A percentile compares a stretch with the other conserved stretches of the same genome.
Evolutionary conservation across 2,888 invertebrate genomes (phyloP).

Genomic region (Machimus rusticus): DNA sequence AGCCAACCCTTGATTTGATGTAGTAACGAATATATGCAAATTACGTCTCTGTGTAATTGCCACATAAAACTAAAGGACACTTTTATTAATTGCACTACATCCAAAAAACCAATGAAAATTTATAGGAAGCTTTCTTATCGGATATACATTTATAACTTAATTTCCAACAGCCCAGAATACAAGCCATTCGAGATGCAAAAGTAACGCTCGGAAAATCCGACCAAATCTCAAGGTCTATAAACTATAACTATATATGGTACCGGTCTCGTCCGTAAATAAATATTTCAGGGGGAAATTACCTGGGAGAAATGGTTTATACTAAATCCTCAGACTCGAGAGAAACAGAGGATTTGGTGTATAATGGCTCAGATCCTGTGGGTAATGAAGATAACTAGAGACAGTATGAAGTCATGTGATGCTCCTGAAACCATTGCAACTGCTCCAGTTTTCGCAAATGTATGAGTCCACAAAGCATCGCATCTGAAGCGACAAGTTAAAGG

Average conservation of each 20-base stretch:
- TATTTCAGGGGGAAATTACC: background rate
- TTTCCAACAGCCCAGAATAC: background rate
- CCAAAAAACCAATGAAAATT: background rate
- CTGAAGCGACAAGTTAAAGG: background rate
- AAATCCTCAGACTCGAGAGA: background rate
- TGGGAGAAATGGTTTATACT: background rate
- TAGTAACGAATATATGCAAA: background rate
- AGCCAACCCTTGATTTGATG: background rate
- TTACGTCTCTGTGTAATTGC: background rate
- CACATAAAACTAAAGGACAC: background rate
- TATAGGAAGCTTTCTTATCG: background rate
- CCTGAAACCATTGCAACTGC: background rate
- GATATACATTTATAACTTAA: background rate
- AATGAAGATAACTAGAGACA: background rate
- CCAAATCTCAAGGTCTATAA: background rate
- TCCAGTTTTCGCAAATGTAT: no score
- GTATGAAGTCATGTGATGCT: background rate
- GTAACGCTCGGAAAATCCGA: background rate
- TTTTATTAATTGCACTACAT: background rate
- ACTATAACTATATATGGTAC: background rate
- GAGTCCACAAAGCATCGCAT: no score
- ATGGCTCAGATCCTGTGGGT: background rate
- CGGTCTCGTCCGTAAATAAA: background rate
- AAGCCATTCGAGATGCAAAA: background rate
- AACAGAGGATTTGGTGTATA: background rate